A percentile compares a stretch with the other conserved stretches of the same genome.
These are phyloP conservation scores for Shinisaurus crocodilurus DNA, from an alignment of 2,113 vertebrate genomes.

Conservation along the genomic window DNA sequence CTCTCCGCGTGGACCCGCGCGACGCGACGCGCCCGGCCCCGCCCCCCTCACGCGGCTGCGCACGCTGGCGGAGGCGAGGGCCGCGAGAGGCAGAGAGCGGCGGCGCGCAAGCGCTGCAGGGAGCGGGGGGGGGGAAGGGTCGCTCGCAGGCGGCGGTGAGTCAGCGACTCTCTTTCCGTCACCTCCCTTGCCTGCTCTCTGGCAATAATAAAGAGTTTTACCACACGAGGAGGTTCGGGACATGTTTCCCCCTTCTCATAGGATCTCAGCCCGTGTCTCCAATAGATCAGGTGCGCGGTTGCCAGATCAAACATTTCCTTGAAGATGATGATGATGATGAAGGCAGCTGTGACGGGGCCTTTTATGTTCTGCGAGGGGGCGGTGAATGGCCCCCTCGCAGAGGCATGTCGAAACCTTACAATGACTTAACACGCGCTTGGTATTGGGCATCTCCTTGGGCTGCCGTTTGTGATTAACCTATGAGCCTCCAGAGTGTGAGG, in stretches of 20 bases:
- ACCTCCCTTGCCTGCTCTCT: not conserved
- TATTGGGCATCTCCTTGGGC: not conserved
- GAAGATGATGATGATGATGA: too few relatives aligned
- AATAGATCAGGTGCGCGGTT: not conserved
- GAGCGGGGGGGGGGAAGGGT: not conserved
- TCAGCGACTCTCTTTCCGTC: not conserved
- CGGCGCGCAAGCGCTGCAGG: not conserved
- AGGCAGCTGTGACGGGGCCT: not conserved
- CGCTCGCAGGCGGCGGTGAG: not conserved
- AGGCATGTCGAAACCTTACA: not conserved
- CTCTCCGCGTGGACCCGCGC: not conserved
- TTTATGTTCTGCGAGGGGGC: not conserved
- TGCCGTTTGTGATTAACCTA: not conserved
- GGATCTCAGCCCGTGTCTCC: not conserved
- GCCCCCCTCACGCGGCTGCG: not conserved
- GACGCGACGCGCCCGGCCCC: accelerated
- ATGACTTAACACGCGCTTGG: not conserved
- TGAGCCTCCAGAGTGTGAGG: not conserved
- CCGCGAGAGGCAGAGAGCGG: not conserved
- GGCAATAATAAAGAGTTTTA: too few relatives aligned
- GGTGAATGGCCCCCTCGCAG: not conserved
- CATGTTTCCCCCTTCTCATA: not conserved
- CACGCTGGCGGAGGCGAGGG: not conserved
- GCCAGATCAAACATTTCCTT: too few relatives aligned
- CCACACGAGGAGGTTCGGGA: not conserved